phyloP scores from a whole-genome alignment of 2,797 vertebrate species.

The Hemitrygon akajei region DNA sequence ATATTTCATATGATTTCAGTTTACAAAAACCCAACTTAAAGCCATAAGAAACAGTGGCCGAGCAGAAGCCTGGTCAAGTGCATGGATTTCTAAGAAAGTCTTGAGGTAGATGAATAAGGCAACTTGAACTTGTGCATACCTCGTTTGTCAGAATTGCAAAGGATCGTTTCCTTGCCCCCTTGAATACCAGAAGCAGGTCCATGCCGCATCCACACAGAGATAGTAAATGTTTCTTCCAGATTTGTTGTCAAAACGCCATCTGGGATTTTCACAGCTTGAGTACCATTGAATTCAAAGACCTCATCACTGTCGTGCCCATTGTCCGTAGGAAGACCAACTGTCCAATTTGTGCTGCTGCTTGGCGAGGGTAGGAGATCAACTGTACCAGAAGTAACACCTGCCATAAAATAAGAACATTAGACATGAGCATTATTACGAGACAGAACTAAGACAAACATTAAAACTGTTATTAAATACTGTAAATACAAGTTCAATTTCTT shows the following conservation, averaged over 20 bases:
- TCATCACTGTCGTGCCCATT: constrained; percentile 96
- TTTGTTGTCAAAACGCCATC: constrained; percentile 72
- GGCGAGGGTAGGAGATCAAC: constrained; percentile 87
- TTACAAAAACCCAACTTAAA: not conserved
- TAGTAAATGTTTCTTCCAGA: constrained; percentile 81
- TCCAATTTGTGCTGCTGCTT: constrained; percentile 82
- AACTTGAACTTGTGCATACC: constrained; percentile 54
- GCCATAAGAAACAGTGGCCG: not conserved
- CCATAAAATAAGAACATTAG: not conserved
- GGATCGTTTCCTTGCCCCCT: constrained; percentile 83
- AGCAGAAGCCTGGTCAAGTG: not conserved
- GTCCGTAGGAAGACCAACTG: constrained; percentile 79
- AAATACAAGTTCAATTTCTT: not conserved
- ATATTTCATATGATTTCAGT: not conserved
- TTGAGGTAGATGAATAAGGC: not conserved
- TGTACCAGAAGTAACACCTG: constrained; percentile 77
- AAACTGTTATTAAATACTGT: not conserved
- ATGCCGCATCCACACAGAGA: constrained; percentile 95
- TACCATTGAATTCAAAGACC: constrained; percentile 96
- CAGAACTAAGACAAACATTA: not conserved
- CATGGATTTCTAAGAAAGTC: not conserved
- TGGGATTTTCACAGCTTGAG: constrained; percentile 83
- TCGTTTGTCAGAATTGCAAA: constrained; percentile 93
- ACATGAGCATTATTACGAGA: too few species aligned
- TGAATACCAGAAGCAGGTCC: constrained; percentile 66